Percentiles rank a stretch among this genome's conserved stretches.
Conservation (phyloP, 2,888 invertebrate genomes). For the Tetranychus piercei region DNA sequence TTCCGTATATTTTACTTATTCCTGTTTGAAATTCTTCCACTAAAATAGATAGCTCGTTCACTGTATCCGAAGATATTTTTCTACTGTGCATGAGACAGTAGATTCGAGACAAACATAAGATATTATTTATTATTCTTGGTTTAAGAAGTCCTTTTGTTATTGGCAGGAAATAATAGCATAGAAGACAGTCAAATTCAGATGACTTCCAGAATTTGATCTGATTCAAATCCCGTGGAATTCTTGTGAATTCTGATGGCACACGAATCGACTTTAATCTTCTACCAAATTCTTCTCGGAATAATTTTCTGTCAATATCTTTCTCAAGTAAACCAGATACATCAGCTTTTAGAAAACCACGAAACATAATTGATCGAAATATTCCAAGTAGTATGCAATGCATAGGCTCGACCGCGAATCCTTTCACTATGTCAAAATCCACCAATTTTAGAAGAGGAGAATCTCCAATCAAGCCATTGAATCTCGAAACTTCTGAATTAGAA, state of each 20-base stretch:
- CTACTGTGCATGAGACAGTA: neutral
- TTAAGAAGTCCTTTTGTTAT: neutral
- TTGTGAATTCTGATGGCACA: neutral
- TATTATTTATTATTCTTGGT: neutral
- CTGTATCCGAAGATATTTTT: neutral
- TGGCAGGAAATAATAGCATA: neutral
- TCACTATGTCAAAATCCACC: neutral
- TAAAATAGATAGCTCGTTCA: neutral
- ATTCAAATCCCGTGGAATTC: neutral
- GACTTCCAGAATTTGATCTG: neutral
- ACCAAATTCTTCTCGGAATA: neutral
- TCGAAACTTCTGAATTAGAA: neutral
- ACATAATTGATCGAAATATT: neutral
- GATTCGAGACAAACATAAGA: neutral
- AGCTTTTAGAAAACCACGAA: neutral
- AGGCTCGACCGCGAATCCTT: neutral
- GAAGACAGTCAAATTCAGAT: neutral
- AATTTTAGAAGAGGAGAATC: neutral
- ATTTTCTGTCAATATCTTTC: neutral
- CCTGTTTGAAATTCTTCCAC: neutral
- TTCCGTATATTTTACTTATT: neutral
- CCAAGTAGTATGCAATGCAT: neutral
- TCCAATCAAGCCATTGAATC: neutral
- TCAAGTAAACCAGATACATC: neutral
- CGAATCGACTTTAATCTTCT: neutral